These are phyloP conservation scores for Oenanthe melanoleuca DNA, from an alignment of 2,113 vertebrate genomes.

Conservation along the genomic window DNA sequence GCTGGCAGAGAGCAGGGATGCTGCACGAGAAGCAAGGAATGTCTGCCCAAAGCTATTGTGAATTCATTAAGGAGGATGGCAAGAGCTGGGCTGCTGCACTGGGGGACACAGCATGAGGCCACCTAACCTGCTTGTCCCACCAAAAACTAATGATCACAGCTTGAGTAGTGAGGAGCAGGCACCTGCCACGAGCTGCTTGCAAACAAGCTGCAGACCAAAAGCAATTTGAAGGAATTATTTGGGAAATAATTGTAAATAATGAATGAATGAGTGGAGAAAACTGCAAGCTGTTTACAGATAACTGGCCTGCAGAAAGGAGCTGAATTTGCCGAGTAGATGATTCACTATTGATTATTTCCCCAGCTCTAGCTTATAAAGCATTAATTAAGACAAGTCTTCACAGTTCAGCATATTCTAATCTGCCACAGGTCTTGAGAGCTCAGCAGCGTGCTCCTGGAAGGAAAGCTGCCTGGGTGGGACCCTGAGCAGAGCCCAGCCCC, in stretches of 20 bases:
- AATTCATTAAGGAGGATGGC: background rate
- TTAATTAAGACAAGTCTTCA: conserved; percentile 60
- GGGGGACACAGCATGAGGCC: background rate
- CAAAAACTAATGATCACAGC: background rate
- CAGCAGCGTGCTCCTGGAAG: background rate
- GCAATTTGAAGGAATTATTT: conserved; percentile 45
- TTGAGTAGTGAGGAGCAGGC: background rate
- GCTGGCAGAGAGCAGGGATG: rapidly evolving
- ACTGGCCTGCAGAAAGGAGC: conserved; percentile 27
- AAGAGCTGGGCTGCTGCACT: background rate
- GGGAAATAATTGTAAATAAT: conserved; percentile 70
- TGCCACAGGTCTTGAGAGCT: background rate
- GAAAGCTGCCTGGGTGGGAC: background rate
- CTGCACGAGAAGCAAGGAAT: background rate
- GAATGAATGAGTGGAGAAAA: conserved; percentile 43
- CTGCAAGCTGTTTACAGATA: conserved; percentile 58
- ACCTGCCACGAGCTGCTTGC: background rate
- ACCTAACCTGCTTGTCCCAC: background rate
- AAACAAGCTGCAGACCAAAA: conserved; percentile 43
- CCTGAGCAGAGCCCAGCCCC: background rate
- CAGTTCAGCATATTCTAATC: conserved; percentile 60
- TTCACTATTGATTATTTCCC: conserved; percentile 66
- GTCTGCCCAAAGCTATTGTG: background rate
- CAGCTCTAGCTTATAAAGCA: conserved; percentile 55
- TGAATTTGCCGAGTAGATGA: conserved; percentile 53